These are phyloP conservation scores for Dioctria rufipes DNA, from an alignment of 2,888 invertebrate genomes.

Conservation along the genomic window DNA sequence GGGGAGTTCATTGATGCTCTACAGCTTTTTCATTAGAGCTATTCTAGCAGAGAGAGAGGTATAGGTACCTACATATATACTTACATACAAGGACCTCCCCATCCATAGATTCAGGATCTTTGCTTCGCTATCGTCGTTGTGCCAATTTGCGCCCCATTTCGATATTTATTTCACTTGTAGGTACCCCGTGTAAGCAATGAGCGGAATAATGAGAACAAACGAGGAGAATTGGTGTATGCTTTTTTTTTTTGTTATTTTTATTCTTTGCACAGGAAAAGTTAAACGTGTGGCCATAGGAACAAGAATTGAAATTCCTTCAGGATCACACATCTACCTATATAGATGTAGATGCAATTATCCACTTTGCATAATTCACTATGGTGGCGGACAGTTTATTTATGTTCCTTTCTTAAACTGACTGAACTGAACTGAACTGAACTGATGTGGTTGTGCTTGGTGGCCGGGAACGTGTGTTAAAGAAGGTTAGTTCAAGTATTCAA, in stretches of 20 bases:
- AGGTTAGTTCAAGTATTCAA: background rate
- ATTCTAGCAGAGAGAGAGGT: slow-evolving; percentile 21
- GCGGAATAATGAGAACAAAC: slow-evolving; percentile 37
- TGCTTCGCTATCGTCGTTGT: background rate
- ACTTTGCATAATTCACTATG: slow-evolving; percentile 49
- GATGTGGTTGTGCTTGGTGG: background rate
- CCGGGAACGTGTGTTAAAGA: background rate
- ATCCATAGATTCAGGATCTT: slow-evolving; percentile 6
- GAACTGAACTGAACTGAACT: background rate
- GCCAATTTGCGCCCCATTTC: slow-evolving; percentile 38
- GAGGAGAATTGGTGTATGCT: background rate
- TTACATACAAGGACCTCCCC: too few species aligned
- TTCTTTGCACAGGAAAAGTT: background rate
- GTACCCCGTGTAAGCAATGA: slow-evolving; percentile 3
- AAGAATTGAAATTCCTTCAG: slow-evolving; percentile 8
- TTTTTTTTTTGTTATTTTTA: background rate
- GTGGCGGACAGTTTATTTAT: slow-evolving; percentile 24
- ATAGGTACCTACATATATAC: too few species aligned
- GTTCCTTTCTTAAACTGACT: slow-evolving; percentile 20
- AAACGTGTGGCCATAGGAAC: background rate
- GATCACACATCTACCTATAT: background rate
- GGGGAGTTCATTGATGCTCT: slow-evolving; percentile 40
- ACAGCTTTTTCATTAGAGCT: slow-evolving; percentile 44
- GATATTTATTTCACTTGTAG: slow-evolving; percentile 44
- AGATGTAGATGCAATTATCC: slow-evolving; percentile 51